Percentiles rank a stretch among this genome's conserved stretches.
Evolutionary conservation across 1,140 invertebrate species (phyloP).

Genomic region (Micrasema longulum): DNA sequence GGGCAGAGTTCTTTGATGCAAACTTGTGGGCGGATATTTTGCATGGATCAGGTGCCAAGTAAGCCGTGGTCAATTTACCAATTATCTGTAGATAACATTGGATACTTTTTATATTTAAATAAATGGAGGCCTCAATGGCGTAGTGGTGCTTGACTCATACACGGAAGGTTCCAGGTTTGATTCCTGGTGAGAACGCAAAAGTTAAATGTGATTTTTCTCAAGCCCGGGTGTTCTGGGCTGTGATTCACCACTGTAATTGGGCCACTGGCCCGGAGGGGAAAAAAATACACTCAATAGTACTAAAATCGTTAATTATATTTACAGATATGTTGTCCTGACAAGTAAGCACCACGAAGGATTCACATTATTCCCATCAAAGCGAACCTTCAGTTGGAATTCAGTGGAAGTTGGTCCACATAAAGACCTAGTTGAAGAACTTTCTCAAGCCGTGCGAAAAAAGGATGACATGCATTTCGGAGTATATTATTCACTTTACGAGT

Average conservation of each 20-base stretch:
- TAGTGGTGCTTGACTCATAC: too few relatives aligned
- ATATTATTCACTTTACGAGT: conserved; percentile 92
- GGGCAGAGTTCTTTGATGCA: conserved; percentile 85
- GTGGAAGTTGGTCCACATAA: conserved; percentile 86
- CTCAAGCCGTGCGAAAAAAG: conserved; percentile 75
- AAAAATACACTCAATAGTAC: too few relatives aligned
- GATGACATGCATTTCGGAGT: conserved; percentile 82
- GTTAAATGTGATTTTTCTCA: too few relatives aligned
- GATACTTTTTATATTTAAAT: too few relatives aligned
- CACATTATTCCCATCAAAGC: conserved; percentile 88
- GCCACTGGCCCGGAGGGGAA: too few relatives aligned
- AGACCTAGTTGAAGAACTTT: conserved; percentile 85
- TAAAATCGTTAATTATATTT: too few relatives aligned
- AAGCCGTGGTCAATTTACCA: conserved; percentile 44
- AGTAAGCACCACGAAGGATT: conserved; percentile 96
- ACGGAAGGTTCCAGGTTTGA: too few relatives aligned
- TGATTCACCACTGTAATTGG: too few relatives aligned
- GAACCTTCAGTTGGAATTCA: conserved; percentile 92
- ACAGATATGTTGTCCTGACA: conserved; percentile 88
- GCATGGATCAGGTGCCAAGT: conserved; percentile 82
- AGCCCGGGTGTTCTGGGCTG: too few relatives aligned
- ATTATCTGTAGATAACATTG: too few relatives aligned
- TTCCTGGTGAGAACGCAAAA: too few relatives aligned
- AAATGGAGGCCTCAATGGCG: too few relatives aligned
- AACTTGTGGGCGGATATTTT: conserved; percentile 82